Evolutionary conservation across 2,113 vertebrate genomes (phyloP).

Genomic region (Strix aluco): DNA sequence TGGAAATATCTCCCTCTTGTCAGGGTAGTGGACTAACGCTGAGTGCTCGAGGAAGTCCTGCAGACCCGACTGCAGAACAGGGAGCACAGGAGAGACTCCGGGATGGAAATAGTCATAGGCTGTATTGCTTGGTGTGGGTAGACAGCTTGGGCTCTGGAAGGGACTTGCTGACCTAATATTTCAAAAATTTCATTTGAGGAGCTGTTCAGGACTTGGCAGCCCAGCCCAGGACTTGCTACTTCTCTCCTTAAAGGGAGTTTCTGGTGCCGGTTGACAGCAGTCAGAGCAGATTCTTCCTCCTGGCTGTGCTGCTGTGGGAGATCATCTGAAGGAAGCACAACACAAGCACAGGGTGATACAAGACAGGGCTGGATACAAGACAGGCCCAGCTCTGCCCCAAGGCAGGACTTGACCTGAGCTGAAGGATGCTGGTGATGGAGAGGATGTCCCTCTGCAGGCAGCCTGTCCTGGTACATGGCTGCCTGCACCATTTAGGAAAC

Average conservation of each 20-base stretch:
- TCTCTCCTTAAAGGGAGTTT: slow-evolving; percentile 24
- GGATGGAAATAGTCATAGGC: neutral
- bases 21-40: neutral
- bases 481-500: neutral
- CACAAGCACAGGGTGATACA: neutral
- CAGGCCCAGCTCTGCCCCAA: neutral
- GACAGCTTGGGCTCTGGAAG: neutral
- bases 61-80: neutral
- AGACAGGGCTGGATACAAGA: neutral
- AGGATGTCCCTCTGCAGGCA: neutral
- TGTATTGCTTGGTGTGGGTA: neutral
- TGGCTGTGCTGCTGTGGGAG: neutral
- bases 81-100: neutral
- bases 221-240: neutral
- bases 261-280: neutral
- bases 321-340: neutral
- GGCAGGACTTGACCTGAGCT: neutral
- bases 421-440: neutral
- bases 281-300: neutral
- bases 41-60: neutral
- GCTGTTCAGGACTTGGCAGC: slow-evolving; percentile 15
- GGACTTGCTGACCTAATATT: neutral
- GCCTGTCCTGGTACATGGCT: neutral
- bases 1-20: neutral
- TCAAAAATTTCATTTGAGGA: neutral